Base-by-base conservation (phyloP, 2,113 vertebrate species). In the Corythornis madagascariensis region DNA sequence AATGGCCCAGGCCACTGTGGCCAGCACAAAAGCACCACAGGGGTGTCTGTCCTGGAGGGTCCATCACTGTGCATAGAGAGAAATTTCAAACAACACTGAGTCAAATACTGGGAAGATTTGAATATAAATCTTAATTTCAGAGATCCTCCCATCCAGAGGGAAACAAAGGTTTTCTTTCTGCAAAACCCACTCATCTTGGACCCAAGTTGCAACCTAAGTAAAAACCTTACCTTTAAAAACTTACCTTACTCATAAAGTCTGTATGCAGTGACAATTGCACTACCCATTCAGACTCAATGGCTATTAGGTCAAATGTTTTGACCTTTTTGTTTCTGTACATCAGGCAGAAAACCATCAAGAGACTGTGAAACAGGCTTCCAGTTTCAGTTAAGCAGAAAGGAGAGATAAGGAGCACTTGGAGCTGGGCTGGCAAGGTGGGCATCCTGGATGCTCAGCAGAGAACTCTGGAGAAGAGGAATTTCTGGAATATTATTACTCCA, bases 321-420 rank as follows among this genome's bases (percentile, higher is more conserved):
- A 38, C 38, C 38, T 38, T 38, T 38, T 38, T 38, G 38, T 38
- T 38, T 38, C 38, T 38, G 38, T 0, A 0, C 16, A 11, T 43
- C 56, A 69, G 28, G 43, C 38, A 47, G 66, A 73, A 89, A 80
- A 87, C 2, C 33, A 50, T 55, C 24, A 48, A 24, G 66, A 66
- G 28, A 4, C 24, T 16, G 22, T 31, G 29, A 38, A 13, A 33
- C 20, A 53, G 28, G 25, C 47, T 88, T 61, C n/a, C 31, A 55
- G 35, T 18, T 65, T 56, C 69, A 65, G 33, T 1, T 10, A 40
- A 29, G 5, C 5, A 61, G 42, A 63, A 79, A 82, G 70, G 72
- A 66, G 13, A 40, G 48, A 21, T 76, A 78, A 35, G 33, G 6
- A 74, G 11, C 9, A 10, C 17, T 33, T 55, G 47, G 59, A 72